Conservation (phyloP, 2,888 invertebrate genomes). For the Glaucopsyche alexis region DNA sequence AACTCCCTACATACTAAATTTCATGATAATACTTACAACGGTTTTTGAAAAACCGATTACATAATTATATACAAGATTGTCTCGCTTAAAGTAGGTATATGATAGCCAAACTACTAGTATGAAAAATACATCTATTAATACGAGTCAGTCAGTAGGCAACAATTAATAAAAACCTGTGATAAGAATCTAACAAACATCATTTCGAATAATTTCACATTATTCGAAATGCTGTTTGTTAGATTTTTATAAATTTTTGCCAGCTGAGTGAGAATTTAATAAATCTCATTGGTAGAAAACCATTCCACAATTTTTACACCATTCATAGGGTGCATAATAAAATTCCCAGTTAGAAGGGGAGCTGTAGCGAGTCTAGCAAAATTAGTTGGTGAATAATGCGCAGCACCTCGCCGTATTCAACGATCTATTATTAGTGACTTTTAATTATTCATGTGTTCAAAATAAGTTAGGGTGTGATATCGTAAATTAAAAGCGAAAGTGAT, state of each 20-base stretch:
- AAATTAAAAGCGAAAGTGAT: constrained; percentile 29
- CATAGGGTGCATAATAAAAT: constrained; percentile 55
- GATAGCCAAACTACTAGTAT: no score
- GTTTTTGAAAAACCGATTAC: no score
- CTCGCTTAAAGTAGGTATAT: no score
- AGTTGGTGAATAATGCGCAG: constrained; percentile 68
- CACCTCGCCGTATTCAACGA: constrained; percentile 37
- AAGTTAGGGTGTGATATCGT: constrained; percentile 11
- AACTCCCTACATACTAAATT: no score
- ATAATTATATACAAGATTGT: no score
- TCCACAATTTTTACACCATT: constrained; percentile 39
- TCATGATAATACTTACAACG: no score
- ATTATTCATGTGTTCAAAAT: constrained; percentile 40
- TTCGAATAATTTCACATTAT: neutral
- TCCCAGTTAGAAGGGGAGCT: constrained; percentile 50
- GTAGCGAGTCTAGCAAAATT: constrained; percentile 59
- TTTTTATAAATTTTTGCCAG: no score
- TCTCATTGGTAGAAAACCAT: constrained; percentile 10
- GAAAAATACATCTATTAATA: fast-evolving
- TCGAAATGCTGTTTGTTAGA: no score
- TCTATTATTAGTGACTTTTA: constrained; percentile 40
- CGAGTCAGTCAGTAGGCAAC: no score
- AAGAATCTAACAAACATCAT: neutral
- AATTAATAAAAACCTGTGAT: no score
- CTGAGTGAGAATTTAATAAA: constrained; percentile 9